Conservation (phyloP, 2,113 vertebrate genomes). For the Cryptomyrus ogoouensis region DNA sequence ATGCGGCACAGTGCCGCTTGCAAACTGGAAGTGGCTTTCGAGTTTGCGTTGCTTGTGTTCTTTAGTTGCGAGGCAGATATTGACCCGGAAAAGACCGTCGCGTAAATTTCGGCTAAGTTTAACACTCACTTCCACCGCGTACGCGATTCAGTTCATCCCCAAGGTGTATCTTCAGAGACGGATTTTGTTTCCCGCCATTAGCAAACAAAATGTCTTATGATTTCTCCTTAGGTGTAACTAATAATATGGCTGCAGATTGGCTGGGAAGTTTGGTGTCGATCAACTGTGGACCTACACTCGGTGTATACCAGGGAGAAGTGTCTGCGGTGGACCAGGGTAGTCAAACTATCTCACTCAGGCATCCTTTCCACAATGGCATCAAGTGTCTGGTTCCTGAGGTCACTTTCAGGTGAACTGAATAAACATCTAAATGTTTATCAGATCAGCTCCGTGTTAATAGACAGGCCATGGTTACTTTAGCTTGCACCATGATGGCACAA, state of each 20-base stretch:
- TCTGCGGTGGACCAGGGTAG: constrained; percentile 88
- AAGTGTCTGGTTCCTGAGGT: constrained; percentile 95
- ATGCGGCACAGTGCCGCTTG: neutral
- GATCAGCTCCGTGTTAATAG: neutral
- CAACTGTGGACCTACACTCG: constrained; percentile 86
- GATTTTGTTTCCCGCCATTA: neutral
- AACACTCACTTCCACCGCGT: neutral
- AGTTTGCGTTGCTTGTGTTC: neutral
- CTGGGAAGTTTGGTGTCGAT: constrained; percentile 93
- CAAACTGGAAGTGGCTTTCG: neutral
- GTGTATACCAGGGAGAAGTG: constrained; percentile 91
- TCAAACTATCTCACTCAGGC: constrained; percentile 89
- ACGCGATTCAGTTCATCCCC: neutral
- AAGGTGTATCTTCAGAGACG: neutral
- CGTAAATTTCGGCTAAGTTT: neutral
- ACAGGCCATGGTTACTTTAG: neutral
- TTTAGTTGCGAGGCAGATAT: neutral
- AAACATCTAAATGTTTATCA: neutral
- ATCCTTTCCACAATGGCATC: constrained; percentile 95
- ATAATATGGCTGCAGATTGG: constrained; percentile 84
- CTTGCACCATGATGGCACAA: neutral
- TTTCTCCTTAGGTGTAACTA: neutral
- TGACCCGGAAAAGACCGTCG: neutral
- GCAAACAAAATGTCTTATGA: neutral
- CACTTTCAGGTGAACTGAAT: constrained; percentile 80